These are phyloP conservation scores for Pogonognathellus flavescens DNA, from an alignment of 1,140 invertebrate genomes.

Conservation along the genomic window DNA sequence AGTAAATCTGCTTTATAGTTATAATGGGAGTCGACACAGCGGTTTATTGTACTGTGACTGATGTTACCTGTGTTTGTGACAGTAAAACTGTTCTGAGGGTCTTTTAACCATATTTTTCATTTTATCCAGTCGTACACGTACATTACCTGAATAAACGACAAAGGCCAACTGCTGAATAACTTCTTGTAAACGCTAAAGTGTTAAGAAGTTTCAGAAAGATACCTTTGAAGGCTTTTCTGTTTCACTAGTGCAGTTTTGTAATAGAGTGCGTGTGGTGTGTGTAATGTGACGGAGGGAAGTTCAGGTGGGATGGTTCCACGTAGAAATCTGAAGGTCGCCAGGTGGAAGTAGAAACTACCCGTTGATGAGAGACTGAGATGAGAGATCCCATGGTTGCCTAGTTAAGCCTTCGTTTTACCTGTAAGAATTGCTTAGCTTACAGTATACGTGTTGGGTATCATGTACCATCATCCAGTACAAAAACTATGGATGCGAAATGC, in stretches of 20 bases:
- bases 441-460: not conserved
- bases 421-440: no score
- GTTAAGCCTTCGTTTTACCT: not conserved
- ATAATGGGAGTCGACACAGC: no score
- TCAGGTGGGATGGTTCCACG: conserved; percentile 14
- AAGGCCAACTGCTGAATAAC: not conserved
- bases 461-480: not conserved
- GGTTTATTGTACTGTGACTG: conserved; percentile 3
- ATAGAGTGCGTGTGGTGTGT: not conserved
- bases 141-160: not conserved
- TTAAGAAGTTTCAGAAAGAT: not conserved
- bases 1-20: no score
- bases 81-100: not conserved
- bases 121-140: not conserved
- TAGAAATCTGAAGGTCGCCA: conserved; percentile 45
- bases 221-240: not conserved
- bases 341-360: conserved; percentile 37
- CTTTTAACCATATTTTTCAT: not conserved
- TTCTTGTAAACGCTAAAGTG: not conserved
- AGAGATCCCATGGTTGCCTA: conserved; percentile 25
- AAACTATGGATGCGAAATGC: not conserved
- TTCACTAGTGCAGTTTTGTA: not conserved
- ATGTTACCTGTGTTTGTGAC: conserved; percentile 21
- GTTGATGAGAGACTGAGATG: not conserved
- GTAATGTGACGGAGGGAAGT: not conserved